These are phyloP conservation scores for Centropristis striata DNA, from an alignment of 2,113 vertebrate genomes.

Conservation along the genomic window DNA sequence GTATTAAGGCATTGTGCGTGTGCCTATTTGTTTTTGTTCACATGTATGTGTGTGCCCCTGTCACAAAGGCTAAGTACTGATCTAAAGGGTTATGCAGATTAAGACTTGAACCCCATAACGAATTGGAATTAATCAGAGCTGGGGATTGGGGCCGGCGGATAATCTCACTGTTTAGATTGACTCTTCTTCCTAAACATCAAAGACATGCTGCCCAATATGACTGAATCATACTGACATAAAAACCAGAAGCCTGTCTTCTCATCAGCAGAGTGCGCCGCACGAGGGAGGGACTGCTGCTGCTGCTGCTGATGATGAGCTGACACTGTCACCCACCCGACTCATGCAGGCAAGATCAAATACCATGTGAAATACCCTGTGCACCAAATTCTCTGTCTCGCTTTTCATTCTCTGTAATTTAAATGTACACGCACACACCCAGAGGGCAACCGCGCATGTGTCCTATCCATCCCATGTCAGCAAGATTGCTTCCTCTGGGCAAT, in stretches of 20 bases:
- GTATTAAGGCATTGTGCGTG: neutral
- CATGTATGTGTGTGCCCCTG: neutral
- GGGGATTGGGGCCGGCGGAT: conserved; percentile 60
- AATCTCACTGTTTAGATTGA: conserved; percentile 70
- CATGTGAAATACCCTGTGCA: conserved; percentile 32
- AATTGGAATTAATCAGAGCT: conserved; percentile 65
- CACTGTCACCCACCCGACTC: conserved; percentile 43
- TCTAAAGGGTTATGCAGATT: conserved; percentile 56
- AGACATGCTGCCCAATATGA: conserved; percentile 50
- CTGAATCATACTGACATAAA: conserved; percentile 38
- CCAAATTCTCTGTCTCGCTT: conserved; percentile 25
- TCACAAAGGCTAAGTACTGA: conserved; percentile 35
- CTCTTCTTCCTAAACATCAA: conserved; percentile 65
- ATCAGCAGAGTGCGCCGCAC: conserved; percentile 7
- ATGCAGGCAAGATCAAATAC: conserved; percentile 61
- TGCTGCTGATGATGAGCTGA: conserved; percentile 60
- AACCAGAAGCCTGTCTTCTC: conserved; percentile 39
- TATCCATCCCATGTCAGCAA: conserved; percentile 67
- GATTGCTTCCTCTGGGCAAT: conserved; percentile 57
- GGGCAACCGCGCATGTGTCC: conserved; percentile 46
- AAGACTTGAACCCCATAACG: conserved; percentile 51
- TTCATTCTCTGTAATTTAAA: conserved; percentile 30
- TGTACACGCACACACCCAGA: conserved; percentile 18
- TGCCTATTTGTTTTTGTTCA: conserved; percentile 16
- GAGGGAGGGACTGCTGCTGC: conserved; percentile 42